Conservation (phyloP, 2,797 vertebrate species). For the Amazona finschi region DNA sequence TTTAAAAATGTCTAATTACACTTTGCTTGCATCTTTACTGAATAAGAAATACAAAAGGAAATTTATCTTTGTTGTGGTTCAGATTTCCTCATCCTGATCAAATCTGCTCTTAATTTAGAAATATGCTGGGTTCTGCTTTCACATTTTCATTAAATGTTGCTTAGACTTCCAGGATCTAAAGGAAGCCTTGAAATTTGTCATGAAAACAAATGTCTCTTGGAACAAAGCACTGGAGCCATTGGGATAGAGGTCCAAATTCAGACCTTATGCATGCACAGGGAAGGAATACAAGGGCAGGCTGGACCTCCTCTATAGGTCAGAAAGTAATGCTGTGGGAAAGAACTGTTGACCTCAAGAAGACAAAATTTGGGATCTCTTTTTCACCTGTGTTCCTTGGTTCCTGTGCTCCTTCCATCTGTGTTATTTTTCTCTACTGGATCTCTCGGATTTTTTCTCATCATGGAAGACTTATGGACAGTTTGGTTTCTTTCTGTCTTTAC, state of each 20-base stretch:
- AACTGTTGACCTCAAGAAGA: background rate
- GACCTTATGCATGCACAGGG: background rate
- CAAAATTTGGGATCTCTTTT: background rate
- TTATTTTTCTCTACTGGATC: background rate
- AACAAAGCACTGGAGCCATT: background rate
- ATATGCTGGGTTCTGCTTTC: slow-evolving; percentile 27
- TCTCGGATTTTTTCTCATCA: background rate
- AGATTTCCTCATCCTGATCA: slow-evolving; percentile 12
- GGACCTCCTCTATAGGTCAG: background rate
- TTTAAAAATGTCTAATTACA: background rate
- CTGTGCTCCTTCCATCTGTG: background rate
- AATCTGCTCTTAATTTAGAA: slow-evolving; percentile 59
- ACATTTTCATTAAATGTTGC: slow-evolving; percentile 33
- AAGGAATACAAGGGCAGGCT: background rate
- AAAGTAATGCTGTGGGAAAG: background rate
- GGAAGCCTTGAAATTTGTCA: background rate
- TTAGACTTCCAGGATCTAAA: background rate
- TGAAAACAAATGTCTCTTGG: background rate
- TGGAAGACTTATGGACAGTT: background rate
- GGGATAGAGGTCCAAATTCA: background rate
- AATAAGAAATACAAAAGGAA: slow-evolving; percentile 38
- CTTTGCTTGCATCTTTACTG: slow-evolving; percentile 47
- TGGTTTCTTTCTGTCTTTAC: background rate
- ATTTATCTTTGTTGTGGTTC: slow-evolving; percentile 44
- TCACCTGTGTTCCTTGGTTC: background rate